These are phyloP conservation scores for Scolanthus callimorphus DNA, from an alignment of 92 coral and sea anemone genomes.

Conservation along the genomic window DNA sequence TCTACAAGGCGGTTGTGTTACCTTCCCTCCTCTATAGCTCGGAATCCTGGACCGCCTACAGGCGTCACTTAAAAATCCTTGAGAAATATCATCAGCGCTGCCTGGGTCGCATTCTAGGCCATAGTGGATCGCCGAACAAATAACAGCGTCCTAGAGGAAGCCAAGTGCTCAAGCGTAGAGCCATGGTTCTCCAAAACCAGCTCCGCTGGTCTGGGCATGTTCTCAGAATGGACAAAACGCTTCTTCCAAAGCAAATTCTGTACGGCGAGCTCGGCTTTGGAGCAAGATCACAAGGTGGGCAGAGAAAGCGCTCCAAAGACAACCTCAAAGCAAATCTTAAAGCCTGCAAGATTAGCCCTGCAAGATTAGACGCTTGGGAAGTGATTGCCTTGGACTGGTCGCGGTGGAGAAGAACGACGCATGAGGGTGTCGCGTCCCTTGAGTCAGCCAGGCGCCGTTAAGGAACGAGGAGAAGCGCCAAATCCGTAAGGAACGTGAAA, in stretches of 20 bases:
- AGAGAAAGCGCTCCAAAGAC: background rate
- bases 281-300: background rate
- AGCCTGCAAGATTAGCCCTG: background rate
- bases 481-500: too few species aligned
- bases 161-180: conserved; percentile 4
- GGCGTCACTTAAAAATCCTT: background rate
- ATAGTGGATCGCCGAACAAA: conserved; percentile 6
- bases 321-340: background rate
- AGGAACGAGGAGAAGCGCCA: too few species aligned
- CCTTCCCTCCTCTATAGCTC: conserved; percentile 36
- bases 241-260: background rate
- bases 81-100: conserved; percentile 2
- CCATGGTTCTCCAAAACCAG: conserved; percentile 3
- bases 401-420: background rate
- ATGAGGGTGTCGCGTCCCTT: too few species aligned
- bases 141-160: background rate
- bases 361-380: background rate
- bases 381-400: background rate
- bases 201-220: conserved; percentile 47
- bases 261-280: background rate
- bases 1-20: conserved; percentile 26
- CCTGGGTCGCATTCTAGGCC: conserved; percentile 1
- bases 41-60: conserved; percentile 26
- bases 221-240: conserved; percentile 11
- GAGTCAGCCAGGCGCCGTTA: too few species aligned